Base-by-base conservation (phyloP, 2,888 invertebrate genomes). In the Rhamphomyia laevipes region DNA sequence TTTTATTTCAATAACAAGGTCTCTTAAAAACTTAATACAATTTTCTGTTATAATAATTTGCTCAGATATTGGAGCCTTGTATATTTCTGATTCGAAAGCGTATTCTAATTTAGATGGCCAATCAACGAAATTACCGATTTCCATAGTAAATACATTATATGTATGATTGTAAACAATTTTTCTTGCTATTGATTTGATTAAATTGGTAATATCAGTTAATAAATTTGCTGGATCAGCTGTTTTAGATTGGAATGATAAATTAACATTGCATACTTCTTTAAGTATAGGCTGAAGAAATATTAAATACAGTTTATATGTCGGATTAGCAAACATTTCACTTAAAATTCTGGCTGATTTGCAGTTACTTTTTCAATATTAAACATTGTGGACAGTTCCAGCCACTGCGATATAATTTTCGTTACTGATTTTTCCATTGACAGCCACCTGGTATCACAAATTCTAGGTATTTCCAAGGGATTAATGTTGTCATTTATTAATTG, bases 361-460 rank as follows among this genome's bases (percentile, higher is more conserved):
- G 18, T 41, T 18, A n/a, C n/a, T 10, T 35, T 13, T 35, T 15
- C 13, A n/a, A 35, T n/a, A 13, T 35, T 6, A n/a, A 35, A 35
- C 7, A n/a, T 13, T n/a, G 35, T 35, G 13, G 13, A n/a, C 15
- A 35, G 15, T n/a, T 35, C 35, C 13, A 35, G n/a, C 35, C 35
- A 35, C 2, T 35, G 35, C 13, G n/a, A n/a, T 6, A 15, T 5
- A n/a, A 35, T 35, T 35, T 7, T 35, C n/a, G 15, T 6, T n/a
- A 35, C 35, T 2, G n/a, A 35, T 35, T 35, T 35, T 6, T 60
- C 55, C 21, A 59, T 60, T 9, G 58, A 57, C 6, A 61, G 50
- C 59, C 59, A 59, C 37, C 61, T 30, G 13, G 59, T 61, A 17
- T 30, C n/a, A 47, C 54, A 56, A 4, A 49, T 47, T 46, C 50